Conservation (phyloP, 2,797 vertebrate genomes). For the Platalea minor region DNA sequence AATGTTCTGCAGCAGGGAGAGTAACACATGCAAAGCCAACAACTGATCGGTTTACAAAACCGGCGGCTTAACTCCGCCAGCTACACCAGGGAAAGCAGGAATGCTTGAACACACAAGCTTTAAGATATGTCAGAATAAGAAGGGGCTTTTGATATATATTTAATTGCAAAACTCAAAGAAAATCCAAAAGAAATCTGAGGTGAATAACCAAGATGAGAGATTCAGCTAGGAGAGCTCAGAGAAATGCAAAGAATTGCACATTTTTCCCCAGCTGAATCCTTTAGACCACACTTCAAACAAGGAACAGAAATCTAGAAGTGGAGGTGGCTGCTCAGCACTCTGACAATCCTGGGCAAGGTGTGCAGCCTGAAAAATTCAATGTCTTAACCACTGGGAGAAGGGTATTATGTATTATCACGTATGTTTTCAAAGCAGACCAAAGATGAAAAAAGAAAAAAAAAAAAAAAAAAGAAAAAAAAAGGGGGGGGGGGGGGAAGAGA, state of each 20-base stretch:
- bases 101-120: not conserved
- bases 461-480: too few relatives aligned
- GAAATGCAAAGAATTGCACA: not conserved
- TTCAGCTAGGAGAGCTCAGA: not conserved
- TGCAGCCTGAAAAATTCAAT: not conserved
- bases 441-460: not conserved
- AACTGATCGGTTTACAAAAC: not conserved
- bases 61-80: not conserved
- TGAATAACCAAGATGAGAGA: not conserved
- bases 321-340: not conserved
- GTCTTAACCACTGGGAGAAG: not conserved
- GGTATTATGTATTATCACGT: not conserved
- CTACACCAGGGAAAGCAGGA: not conserved
- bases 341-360: not conserved
- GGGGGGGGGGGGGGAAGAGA: too few relatives aligned
- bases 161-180: conserved; percentile 47
- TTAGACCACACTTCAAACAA: not conserved
- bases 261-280: not conserved
- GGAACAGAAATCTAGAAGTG: not conserved
- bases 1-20: not conserved
- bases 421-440: not conserved
- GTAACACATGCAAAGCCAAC: not conserved
- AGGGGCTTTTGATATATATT: conserved; percentile 55
- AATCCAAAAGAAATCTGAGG: not conserved
- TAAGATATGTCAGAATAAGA: not conserved